A percentile compares a stretch with the other conserved stretches of the same genome.
These are phyloP conservation scores for Philhelius pedissequus DNA, from an alignment of 2,888 invertebrate species.

Conservation along the genomic window DNA sequence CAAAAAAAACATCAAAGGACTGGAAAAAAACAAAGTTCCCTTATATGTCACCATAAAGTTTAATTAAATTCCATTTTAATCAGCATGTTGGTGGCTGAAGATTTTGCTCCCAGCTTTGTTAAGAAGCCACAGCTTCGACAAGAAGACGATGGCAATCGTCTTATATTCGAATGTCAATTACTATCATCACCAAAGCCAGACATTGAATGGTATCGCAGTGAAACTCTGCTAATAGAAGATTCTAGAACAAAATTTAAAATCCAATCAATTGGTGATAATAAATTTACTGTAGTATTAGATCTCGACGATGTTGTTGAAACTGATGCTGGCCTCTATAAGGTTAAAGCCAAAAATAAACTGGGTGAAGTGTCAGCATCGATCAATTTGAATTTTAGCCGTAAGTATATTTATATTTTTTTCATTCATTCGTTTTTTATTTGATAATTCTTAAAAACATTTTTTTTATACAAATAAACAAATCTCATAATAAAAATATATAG, in stretches of 20 bases:
- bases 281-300: constrained; percentile 94
- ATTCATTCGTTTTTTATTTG: neutral
- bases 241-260: constrained; percentile 92
- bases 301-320: constrained; percentile 97
- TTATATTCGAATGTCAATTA: constrained; percentile 96
- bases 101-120: constrained; percentile 98
- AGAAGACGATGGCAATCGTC: constrained; percentile 96
- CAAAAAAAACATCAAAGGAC: neutral
- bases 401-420: constrained; percentile 80
- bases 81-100: constrained; percentile 83
- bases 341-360: constrained; percentile 97
- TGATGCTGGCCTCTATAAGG: constrained; percentile 97
- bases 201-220: constrained; percentile 94
- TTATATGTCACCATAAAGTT: constrained; percentile 51
- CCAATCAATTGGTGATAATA: constrained; percentile 90
- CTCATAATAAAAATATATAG: constrained; percentile 81
- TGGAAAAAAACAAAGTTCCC: neutral
- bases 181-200: constrained; percentile 93
- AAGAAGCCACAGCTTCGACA: constrained; percentile 98
- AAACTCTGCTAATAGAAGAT: constrained; percentile 90
- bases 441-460: neutral
- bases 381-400: constrained; percentile 98
- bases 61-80: constrained; percentile 52
- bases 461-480: constrained; percentile 2
- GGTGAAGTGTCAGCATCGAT: constrained; percentile 98